Evolutionary conservation across 2,113 vertebrate species (phyloP).

Genomic region (Mustela nigripes): DNA sequence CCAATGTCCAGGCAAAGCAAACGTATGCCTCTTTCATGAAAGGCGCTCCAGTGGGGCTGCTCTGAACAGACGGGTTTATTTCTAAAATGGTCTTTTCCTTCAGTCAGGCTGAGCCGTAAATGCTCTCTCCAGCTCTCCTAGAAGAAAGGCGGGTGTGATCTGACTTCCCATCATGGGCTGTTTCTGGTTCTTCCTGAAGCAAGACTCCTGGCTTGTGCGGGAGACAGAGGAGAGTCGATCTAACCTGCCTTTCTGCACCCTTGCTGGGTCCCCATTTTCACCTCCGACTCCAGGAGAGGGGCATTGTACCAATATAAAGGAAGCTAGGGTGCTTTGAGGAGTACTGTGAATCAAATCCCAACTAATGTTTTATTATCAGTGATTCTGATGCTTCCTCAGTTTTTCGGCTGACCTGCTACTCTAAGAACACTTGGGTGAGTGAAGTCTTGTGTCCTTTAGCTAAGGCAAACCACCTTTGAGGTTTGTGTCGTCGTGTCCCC

Average conservation of each 20-base stretch:
- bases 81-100: background rate
- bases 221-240: fast-evolving
- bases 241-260: fast-evolving
- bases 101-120: background rate
- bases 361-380: background rate
- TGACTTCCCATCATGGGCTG: background rate
- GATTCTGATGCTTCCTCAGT: background rate
- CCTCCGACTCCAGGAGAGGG: background rate
- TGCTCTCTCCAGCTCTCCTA: background rate
- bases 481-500: too few species aligned
- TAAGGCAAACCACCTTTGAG: background rate
- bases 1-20: background rate
- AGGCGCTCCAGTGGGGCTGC: background rate
- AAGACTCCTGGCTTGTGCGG: background rate
- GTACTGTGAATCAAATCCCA: background rate
- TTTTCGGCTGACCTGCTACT: fast-evolving
- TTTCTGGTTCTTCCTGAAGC: background rate
- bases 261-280: background rate
- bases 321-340: background rate
- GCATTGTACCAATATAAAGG: background rate
- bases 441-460: background rate
- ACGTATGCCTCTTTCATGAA: background rate
- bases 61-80: background rate
- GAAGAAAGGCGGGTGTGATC: background rate
- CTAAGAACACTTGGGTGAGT: background rate